Evolutionary conservation across 2,888 invertebrate genomes (phyloP).

Genomic region (Melipona bicolor): DNA sequence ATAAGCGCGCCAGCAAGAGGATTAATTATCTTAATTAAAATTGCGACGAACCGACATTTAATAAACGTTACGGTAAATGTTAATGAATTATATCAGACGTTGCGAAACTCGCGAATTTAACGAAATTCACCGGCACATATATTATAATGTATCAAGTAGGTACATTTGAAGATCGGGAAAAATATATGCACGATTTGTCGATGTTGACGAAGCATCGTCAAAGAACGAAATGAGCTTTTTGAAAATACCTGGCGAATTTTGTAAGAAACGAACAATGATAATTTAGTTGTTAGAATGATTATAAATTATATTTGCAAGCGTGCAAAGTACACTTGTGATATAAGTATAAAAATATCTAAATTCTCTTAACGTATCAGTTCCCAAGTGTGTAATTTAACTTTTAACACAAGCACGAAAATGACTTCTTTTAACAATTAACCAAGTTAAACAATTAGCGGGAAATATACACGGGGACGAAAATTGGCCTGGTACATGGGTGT

Average conservation of each 20-base stretch:
- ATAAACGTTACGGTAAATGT: conserved; percentile 24
- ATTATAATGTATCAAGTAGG: neutral
- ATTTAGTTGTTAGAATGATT: too few species aligned
- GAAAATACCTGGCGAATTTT: too few species aligned
- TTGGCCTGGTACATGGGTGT: neutral
- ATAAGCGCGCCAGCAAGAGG: conserved; percentile 16
- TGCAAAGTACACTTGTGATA: too few species aligned
- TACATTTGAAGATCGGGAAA: neutral
- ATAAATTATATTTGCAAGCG: too few species aligned
- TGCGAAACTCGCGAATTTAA: neutral
- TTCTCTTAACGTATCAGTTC: too few species aligned
- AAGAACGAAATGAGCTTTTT: neutral
- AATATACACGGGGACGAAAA: neutral
- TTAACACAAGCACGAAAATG: too few species aligned
- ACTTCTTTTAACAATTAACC: neutral
- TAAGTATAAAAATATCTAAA: too few species aligned
- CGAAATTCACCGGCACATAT: neutral
- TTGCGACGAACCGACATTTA: conserved; percentile 17
- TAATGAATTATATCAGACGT: conserved; percentile 14
- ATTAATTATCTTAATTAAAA: conserved; percentile 58
- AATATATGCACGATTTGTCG: neutral
- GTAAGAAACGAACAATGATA: too few species aligned
- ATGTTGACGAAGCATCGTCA: too few species aligned
- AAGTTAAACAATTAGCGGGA: neutral
- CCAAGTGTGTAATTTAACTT: too few species aligned